Evolutionary conservation across 2,113 vertebrate genomes (phyloP).

Genomic region (Nycticryphes semicollaris): DNA sequence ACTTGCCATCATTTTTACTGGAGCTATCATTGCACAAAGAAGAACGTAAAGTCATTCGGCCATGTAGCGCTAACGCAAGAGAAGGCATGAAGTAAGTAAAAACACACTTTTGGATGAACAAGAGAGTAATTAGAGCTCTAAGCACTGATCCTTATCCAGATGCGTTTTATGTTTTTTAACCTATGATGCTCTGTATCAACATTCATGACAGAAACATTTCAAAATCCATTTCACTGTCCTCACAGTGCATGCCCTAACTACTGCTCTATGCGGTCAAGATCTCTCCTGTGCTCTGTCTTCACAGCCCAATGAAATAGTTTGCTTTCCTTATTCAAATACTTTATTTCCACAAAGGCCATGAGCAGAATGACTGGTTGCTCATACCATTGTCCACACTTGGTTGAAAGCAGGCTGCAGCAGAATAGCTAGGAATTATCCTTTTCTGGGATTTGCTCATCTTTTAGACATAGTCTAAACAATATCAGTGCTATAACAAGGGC

Average conservation of each 20-base stretch:
- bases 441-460: not conserved
- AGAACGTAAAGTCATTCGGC: not conserved
- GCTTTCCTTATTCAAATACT: not conserved
- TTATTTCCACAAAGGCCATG: not conserved
- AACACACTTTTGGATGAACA: not conserved
- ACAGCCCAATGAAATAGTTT: not conserved
- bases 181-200: not conserved
- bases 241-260: not conserved
- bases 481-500: not conserved
- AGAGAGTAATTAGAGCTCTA: not conserved
- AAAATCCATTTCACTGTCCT: not conserved
- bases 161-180: not conserved
- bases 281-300: not conserved
- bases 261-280: not conserved
- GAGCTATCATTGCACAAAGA: not conserved
- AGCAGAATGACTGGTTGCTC: not conserved
- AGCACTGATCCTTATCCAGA: not conserved
- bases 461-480: not conserved
- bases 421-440: not conserved
- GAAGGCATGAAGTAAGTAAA: not conserved
- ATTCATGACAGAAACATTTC: not conserved
- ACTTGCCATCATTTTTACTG: not conserved
- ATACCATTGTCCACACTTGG: not conserved
- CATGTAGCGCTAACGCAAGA: not conserved
- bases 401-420: not conserved